Percentiles rank a stretch among this genome's conserved stretches.
These are phyloP conservation scores for Ciconia stormi DNA, from an alignment of 2,113 vertebrate species.

Conservation along the genomic window DNA sequence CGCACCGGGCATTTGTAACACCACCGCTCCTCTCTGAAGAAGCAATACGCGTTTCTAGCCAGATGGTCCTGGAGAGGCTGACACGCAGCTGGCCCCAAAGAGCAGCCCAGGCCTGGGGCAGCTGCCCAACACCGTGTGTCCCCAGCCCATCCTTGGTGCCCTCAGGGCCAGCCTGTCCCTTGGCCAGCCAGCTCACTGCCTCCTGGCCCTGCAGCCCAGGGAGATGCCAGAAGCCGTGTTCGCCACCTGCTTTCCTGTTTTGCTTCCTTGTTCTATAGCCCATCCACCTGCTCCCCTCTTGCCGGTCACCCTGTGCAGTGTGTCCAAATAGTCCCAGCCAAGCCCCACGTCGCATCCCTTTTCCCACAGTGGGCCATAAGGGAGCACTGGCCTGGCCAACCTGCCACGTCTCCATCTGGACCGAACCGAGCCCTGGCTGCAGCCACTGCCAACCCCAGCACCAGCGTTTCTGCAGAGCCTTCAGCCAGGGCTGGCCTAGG, in stretches of 20 bases:
- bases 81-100: background rate
- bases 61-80: accelerated
- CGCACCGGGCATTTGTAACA: accelerated
- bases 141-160: background rate
- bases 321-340: background rate
- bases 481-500: background rate
- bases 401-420: accelerated
- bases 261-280: background rate
- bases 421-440: background rate
- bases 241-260: background rate
- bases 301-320: background rate
- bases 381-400: background rate
- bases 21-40: background rate
- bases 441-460: background rate
- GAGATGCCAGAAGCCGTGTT: background rate
- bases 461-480: background rate
- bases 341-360: accelerated
- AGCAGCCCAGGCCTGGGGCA: background rate
- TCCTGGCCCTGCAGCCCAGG: too few species aligned
- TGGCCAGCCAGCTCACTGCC: background rate
- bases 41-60: accelerated
- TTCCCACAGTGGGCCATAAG: accelerated
- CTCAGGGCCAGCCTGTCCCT: background rate
- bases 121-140: background rate
- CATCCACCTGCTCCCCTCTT: background rate